A percentile compares a stretch with the other conserved stretches of the same genome.
Conservation (phyloP, 2,113 vertebrate species). For the Ascaphus truei region DNA sequence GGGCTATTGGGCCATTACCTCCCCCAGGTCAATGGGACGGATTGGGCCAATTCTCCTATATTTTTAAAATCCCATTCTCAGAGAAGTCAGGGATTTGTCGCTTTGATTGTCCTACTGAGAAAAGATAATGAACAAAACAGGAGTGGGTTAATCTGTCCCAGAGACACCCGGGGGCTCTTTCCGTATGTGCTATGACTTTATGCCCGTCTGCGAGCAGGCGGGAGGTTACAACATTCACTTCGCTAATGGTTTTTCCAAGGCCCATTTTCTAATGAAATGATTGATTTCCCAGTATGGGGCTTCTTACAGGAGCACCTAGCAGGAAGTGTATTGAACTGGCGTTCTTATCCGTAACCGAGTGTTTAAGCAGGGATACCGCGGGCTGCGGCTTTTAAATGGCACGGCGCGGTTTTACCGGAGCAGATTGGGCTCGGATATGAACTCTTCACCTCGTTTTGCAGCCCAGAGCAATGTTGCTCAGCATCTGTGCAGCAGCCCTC, state of each 20-base stretch:
- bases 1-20: background rate
- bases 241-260: conserved; percentile 21
- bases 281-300: conserved; percentile 16
- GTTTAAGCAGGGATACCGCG: no score
- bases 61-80: background rate
- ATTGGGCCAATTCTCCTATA: background rate
- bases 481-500: no score
- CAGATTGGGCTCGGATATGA: no score
- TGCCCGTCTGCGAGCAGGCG: conserved; percentile 8
- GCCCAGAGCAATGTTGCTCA: no score
- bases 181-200: background rate
- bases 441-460: no score
- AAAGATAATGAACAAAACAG: background rate
- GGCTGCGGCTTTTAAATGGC: no score
- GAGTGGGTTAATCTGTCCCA: conserved; percentile 4
- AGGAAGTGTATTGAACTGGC: background rate
- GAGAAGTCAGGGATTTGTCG: background rate
- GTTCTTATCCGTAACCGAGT: no score
- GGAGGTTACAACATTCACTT: conserved; percentile 22
- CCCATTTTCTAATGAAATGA: conserved; percentile 26
- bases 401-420: no score
- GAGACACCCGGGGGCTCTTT: conserved; percentile 12
- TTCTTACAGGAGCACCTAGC: background rate
- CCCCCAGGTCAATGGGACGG: background rate
- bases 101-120: background rate